Evolutionary conservation across 2,888 invertebrate genomes (phyloP), one percentile per base, ranked within the genome.

Genomic region (Drosophila seclusa): DNA sequence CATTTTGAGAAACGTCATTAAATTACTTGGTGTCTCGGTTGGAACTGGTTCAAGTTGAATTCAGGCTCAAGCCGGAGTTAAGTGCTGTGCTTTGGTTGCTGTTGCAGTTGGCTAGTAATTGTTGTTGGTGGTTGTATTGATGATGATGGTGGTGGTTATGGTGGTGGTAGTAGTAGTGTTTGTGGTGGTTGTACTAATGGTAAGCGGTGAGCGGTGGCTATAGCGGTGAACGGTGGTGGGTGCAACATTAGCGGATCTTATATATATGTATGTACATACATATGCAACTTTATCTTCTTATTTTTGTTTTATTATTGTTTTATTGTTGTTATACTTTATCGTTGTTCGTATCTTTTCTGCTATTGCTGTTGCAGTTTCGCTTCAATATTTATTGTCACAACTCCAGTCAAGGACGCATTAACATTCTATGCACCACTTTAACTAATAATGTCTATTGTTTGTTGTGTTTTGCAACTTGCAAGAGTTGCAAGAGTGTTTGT

Each of bases 1-100:
- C 85, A 85, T 85, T 85, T 80, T 85, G 86, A 75, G 59, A 68
- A 70, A 50, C 55, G 58, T 76, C 60, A 64, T 60, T 42, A 27
- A 62, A 67, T 68, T 52, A 27, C 48, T 49, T 53, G 71, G 49
- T 67, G 57, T 67, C 60, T 74, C 61, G 55, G 63, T 63, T 57
- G 50, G 53, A 71, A 67, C 60, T 65, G 76, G 49, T 53, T 36
- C 49, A 70, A 68, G 54, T 79, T 66, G 68, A 45, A 36, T 32
- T 34, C 29, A 10, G 62, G 65, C 76, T 70, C 78, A 67, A 73
- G 49, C 73, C 27, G 48, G 48, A 58, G 60, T 64, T 55, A 50
- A 38, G 54, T 34, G 60, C 34, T 53, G 48, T 49, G 60, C 59
- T 64, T 49, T 57, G 34, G 52, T 53, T 58, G 53, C 63, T 38